These are phyloP conservation scores for Phoenoteleia sp. DNA, from an alignment of 2,888 invertebrate genomes.

Conservation along the genomic window DNA sequence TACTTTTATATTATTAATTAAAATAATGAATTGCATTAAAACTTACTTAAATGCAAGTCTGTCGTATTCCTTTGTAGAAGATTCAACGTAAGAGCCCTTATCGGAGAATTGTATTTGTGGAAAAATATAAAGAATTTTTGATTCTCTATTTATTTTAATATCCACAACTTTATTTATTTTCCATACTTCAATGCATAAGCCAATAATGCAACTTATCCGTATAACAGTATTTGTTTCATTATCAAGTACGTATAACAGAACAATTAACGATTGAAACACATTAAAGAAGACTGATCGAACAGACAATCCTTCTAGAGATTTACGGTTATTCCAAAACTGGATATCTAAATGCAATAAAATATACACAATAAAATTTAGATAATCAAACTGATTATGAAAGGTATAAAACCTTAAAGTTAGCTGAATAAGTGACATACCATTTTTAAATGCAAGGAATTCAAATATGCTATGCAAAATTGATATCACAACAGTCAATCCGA, in stretches of 20 bases:
- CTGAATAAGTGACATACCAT: slow-evolving; percentile 89
- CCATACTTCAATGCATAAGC: slow-evolving; percentile 99
- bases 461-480: slow-evolving; percentile 99
- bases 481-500: slow-evolving; percentile 96
- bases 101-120: slow-evolving; percentile 95
- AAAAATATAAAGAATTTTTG: slow-evolving; percentile 92
- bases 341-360: slow-evolving; percentile 90
- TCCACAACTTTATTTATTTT: slow-evolving; percentile 99
- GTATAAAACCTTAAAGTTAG: too few species aligned
- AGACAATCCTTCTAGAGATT: slow-evolving; percentile 98
- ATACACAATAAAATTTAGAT: background rate
- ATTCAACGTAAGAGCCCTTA: slow-evolving; percentile 98
- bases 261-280: slow-evolving; percentile 98
- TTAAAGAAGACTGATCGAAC: slow-evolving; percentile 99
- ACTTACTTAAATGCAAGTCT: slow-evolving; percentile 94
- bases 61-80: slow-evolving; percentile 97
- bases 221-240: slow-evolving; percentile 99
- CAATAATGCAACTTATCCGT: slow-evolving; percentile 97
- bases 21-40: background rate
- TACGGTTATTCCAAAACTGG: slow-evolving; percentile 99
- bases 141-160: slow-evolving; percentile 92
- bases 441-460: slow-evolving; percentile 99
- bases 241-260: slow-evolving; percentile 98
- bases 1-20: too few species aligned
- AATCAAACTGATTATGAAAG: too few species aligned